Percentiles rank a stretch among this genome's conserved stretches.
Conservation (phyloP, 2,113 vertebrate species). For the Prolemur simus region DNA sequence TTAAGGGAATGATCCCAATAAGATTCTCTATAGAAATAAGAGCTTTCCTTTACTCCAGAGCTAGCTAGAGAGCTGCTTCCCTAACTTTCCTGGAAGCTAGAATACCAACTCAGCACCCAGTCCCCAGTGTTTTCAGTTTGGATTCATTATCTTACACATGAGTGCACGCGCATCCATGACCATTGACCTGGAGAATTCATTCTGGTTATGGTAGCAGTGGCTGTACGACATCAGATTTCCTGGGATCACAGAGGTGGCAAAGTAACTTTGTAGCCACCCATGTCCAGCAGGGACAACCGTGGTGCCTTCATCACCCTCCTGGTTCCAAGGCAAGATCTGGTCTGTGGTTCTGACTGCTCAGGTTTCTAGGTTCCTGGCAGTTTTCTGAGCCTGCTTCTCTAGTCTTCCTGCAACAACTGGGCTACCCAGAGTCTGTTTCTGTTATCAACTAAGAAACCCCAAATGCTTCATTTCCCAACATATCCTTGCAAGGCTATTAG, state of each 20-base stretch:
- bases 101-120: too few relatives aligned
- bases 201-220: too few relatives aligned
- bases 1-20: neutral
- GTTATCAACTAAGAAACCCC: neutral
- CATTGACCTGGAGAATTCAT: too few relatives aligned
- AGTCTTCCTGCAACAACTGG: neutral
- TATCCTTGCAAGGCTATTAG: neutral
- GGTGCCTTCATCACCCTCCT: too few relatives aligned
- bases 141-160: neutral
- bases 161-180: fast-evolving
- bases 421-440: neutral
- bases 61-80: neutral
- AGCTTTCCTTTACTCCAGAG: neutral
- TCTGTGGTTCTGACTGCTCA: neutral
- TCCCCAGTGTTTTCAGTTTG: neutral
- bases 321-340: neutral
- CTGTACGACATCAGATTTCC: too few relatives aligned
- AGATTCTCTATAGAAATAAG: neutral
- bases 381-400: neutral
- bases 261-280: fast-evolving
- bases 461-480: neutral
- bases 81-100: neutral
- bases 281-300: fast-evolving
- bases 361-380: fast-evolving
- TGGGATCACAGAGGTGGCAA: neutral